A percentile compares a stretch with the other conserved stretches of the same genome.
Conservation (phyloP, 2,113 vertebrate species). For the Nibea albiflora region DNA sequence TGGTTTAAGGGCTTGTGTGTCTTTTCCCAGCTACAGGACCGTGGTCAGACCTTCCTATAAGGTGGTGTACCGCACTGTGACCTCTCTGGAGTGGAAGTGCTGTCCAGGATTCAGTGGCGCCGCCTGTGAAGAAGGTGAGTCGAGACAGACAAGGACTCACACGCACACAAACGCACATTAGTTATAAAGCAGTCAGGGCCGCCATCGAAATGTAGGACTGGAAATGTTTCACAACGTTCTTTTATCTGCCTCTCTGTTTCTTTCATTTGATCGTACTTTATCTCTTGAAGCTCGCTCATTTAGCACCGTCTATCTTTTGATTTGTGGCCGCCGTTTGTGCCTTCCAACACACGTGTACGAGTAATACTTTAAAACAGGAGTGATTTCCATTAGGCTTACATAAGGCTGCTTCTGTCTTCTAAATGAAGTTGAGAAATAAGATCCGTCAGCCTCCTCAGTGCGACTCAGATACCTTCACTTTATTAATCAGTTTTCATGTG, state of each 20-base stretch:
- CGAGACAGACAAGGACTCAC: not conserved
- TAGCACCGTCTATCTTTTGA: constrained; percentile 12
- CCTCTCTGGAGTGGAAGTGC: constrained; percentile 93
- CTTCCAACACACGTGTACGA: constrained; percentile 37
- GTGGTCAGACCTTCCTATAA: constrained; percentile 91
- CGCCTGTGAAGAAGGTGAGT: constrained; percentile 91
- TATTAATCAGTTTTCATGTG: constrained; percentile 67
- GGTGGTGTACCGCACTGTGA: constrained; percentile 91
- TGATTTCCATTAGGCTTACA: constrained; percentile 65
- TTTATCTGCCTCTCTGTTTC: constrained; percentile 3
- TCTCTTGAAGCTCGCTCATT: not conserved
- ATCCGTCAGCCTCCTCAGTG: constrained; percentile 46
- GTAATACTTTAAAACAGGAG: constrained; percentile 56
- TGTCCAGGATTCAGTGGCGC: constrained; percentile 89
- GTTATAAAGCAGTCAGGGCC: constrained; percentile 12
- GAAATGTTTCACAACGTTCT: not conserved
- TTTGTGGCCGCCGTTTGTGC: constrained; percentile 5
- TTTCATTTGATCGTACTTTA: constrained; percentile 5
- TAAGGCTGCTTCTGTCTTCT: constrained; percentile 60
- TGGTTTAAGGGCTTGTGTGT: constrained; percentile 23
- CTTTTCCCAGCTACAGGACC: constrained; percentile 88
- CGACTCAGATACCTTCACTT: constrained; percentile 52
- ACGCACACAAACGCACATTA: not conserved
- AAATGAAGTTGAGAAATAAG: constrained; percentile 64
- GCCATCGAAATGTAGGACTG: not conserved